Evolutionary conservation across 2,113 vertebrate genomes (phyloP), one percentile per base, ranked within the genome.

Genomic region (Chionomys nivalis): DNA sequence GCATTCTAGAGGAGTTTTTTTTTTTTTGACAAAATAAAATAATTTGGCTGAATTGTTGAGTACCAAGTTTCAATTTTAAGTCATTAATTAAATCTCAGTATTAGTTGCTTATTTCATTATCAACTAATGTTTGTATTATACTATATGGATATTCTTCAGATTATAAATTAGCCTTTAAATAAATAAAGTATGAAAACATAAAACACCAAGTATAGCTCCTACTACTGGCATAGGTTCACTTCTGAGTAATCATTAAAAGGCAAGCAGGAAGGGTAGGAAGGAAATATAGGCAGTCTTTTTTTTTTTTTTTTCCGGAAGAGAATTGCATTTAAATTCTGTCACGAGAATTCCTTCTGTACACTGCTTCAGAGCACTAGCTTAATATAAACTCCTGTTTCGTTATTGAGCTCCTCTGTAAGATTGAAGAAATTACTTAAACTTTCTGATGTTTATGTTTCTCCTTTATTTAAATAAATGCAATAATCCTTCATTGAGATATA

Each of bases 381-480:
- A 1, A 77, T 92, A 65, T 79, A 87, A 92, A 88, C 61, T 65
- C 11, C 0, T 65, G 19, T 17, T 75, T 86, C 65, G 16, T 33
- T 42, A 39, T 42, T 87, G 72, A 76, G 65, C 23, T 68, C 11
- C 1, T 94, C 79, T 81, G 7, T 90, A 52, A 76, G 7, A 89
- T 36, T 85, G 0, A 4, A 76, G 16, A 93, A 93, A 90, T 70
- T 87, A 55, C 24, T 87, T 87, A 79, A 88, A 76, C 9, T 68
- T 24, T 61, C 23, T 49, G 4, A 87, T 16, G 72, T 1, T 94
- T 78, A 44, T 72, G 47, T 79, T 97, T 23, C n/a, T 81, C 14
- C 19, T 65, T 95, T 83, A n/a, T 66, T 94, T 81, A 92, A 92
- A 81, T 82, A 44, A 31, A 79, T 52, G 26, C 70, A 88, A 87